Evolutionary conservation across 1,140 invertebrate species (phyloP).

Genomic region (Protaetia brevitarsis): DNA sequence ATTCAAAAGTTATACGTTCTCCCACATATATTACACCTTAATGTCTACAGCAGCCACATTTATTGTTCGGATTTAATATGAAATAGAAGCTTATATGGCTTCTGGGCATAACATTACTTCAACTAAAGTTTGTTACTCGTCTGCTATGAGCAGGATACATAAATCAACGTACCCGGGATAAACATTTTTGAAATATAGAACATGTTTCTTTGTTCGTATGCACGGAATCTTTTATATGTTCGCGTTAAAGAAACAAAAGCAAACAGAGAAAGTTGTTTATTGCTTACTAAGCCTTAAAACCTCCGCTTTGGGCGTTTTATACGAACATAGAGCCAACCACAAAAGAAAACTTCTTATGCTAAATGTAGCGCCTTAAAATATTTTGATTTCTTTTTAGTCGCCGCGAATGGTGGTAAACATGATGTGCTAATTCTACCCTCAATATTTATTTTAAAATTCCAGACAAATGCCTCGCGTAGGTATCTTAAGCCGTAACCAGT

Average conservation of each 20-base stretch:
- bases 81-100: too few species aligned
- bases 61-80: too few species aligned
- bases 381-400: not conserved
- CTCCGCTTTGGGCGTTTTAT: not conserved
- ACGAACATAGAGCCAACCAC: not conserved
- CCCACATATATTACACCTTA: too few species aligned
- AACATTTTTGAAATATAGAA: not conserved
- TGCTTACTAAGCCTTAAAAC: not conserved
- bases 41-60: too few species aligned
- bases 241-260: not conserved
- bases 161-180: not conserved
- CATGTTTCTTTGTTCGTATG: not conserved
- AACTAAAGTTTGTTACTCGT: too few species aligned
- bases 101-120: too few species aligned
- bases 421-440: not conserved
- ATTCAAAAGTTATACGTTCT: too few species aligned
- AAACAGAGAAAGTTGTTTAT: conserved; percentile 8
- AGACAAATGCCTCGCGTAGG: not conserved
- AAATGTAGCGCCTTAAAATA: not conserved
- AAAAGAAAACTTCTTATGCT: not conserved
- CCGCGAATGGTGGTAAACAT: not conserved
- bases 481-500: too few species aligned
- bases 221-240: not conserved
- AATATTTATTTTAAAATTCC: not conserved
- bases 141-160: not conserved